phyloP scores from a whole-genome alignment of 2,113 vertebrate genomes.

The Oenanthe melanoleuca region DNA sequence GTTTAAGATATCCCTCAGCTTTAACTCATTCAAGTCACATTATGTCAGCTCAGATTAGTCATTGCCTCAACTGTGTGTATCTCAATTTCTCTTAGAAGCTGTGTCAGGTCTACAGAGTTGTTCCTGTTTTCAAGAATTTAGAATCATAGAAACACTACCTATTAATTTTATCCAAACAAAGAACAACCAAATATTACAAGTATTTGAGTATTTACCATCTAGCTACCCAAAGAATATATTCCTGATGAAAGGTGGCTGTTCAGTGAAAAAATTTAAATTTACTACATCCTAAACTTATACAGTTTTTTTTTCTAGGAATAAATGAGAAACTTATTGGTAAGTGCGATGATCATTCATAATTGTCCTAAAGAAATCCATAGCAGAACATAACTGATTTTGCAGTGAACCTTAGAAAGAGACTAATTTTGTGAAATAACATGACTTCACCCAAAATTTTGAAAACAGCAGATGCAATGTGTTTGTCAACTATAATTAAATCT shows the following conservation, averaged over 20 bases:
- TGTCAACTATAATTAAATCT: not conserved
- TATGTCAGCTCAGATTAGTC: not conserved
- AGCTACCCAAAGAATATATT: not conserved
- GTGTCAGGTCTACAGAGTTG: not conserved
- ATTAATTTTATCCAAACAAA: not conserved
- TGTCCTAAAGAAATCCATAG: not conserved
- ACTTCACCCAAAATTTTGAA: not conserved
- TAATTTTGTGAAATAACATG: not conserved
- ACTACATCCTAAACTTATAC: not conserved
- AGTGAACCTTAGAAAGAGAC: not conserved
- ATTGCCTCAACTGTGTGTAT: not conserved
- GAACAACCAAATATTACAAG: not conserved
- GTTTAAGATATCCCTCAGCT: not conserved
- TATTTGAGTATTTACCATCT: not conserved
- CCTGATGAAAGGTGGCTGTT: not conserved
- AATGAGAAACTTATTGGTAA: not conserved
- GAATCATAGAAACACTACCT: not conserved
- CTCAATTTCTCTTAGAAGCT: not conserved
- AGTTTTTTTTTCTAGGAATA: not conserved
- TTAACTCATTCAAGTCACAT: not conserved
- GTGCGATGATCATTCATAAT: not conserved
- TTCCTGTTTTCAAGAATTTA: not conserved
- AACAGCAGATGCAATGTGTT: not conserved
- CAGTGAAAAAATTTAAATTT: not conserved
- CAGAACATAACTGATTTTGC: not conserved